phyloP scores from a whole-genome alignment of 2,113 vertebrate genomes.

The Psilopsiagon aymara region DNA sequence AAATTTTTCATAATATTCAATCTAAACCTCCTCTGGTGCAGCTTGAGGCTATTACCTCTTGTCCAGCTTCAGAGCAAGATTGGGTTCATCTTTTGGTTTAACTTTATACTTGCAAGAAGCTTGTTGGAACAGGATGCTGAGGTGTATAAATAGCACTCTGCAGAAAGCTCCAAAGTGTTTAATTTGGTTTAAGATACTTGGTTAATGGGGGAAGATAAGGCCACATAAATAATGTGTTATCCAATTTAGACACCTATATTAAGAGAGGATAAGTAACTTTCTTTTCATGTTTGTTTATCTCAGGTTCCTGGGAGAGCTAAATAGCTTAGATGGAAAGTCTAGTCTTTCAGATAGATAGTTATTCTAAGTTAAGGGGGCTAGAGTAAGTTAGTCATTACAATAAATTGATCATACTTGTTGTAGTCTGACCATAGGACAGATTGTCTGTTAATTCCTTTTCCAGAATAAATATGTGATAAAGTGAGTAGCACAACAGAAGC shows the following conservation, averaged over 20 bases:
- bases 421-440: neutral
- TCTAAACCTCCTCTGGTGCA: neutral
- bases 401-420: neutral
- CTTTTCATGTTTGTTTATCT: neutral
- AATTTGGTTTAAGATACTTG: neutral
- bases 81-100: neutral
- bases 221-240: neutral
- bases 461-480: neutral
- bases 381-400: neutral
- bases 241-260: neutral
- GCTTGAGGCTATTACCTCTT: neutral
- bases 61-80: neutral
- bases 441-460: neutral
- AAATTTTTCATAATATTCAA: neutral
- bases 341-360: neutral
- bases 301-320: neutral
- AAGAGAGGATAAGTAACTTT: neutral
- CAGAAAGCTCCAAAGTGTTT: neutral
- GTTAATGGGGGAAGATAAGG: rapidly evolving
- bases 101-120: neutral
- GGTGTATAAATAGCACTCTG: neutral
- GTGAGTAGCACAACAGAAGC: neutral
- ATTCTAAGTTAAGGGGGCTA: neutral
- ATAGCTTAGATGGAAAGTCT: neutral
- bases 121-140: neutral